Percentiles rank a stretch among this genome's conserved stretches.
Conservation (phyloP, 2,113 vertebrate species). For the Cyanoderma ruficeps region DNA sequence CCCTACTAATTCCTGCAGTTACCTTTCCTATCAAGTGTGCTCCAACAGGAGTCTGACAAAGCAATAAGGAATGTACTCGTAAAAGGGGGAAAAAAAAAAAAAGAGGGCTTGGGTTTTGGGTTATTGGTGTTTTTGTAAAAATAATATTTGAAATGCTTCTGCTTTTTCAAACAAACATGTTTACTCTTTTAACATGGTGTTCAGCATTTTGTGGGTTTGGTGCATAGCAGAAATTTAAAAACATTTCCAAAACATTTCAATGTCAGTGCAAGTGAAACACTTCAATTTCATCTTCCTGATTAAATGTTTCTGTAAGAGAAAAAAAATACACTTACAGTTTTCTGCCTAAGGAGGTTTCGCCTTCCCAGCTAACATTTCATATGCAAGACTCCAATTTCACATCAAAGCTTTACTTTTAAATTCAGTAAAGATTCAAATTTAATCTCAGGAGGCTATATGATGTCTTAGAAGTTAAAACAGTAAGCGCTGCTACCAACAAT, state of each 20-base stretch:
- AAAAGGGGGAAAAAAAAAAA: neutral
- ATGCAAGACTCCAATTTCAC: constrained; percentile 7
- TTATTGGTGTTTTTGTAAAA: neutral
- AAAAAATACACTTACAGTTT: neutral
- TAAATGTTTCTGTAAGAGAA: neutral
- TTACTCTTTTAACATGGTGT: neutral
- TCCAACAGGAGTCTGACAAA: neutral
- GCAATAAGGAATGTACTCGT: neutral
- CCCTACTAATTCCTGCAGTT: neutral
- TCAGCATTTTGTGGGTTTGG: neutral
- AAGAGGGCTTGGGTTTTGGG: neutral
- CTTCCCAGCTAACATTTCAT: neutral
- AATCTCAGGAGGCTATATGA: neutral
- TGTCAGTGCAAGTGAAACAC: neutral
- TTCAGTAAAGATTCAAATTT: constrained; percentile 20
- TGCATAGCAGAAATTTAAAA: neutral
- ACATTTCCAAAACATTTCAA: neutral
- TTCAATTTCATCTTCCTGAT: neutral
- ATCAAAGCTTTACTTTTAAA: constrained; percentile 52
- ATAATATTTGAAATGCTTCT: neutral
- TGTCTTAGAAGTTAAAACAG: constrained; percentile 30
- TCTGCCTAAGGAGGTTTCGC: neutral
- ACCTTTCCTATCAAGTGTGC: neutral
- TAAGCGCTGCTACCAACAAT: neutral
- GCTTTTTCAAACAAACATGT: neutral